Percentiles rank a stretch among this genome's conserved stretches.
Evolutionary conservation across 2,797 vertebrate genomes (phyloP).

Genomic region (Gymnodraco acuticeps): DNA sequence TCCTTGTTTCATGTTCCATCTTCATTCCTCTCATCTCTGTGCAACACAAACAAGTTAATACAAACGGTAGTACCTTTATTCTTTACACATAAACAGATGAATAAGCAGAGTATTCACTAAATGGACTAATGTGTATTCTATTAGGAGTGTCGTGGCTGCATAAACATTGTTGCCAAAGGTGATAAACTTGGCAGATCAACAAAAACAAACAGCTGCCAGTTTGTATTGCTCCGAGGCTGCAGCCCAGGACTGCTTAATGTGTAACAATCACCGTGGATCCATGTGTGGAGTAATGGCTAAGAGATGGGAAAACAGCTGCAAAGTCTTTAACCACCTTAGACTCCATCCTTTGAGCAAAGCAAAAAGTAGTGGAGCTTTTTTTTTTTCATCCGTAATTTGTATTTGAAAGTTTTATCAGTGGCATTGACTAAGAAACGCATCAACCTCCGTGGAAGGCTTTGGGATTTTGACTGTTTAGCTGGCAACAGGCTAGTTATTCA

Average conservation of each 20-base stretch:
- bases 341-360: slow-evolving; percentile 34
- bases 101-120: slow-evolving; percentile 25
- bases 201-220: slow-evolving; percentile 57
- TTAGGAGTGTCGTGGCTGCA: slow-evolving; percentile 36
- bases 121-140: slow-evolving; percentile 40
- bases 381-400: slow-evolving; percentile 45
- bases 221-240: slow-evolving; percentile 40
- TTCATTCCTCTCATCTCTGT: slow-evolving; percentile 36
- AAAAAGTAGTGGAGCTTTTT: slow-evolving; percentile 27
- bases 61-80: slow-evolving; percentile 18
- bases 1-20: slow-evolving; percentile 9
- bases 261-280: slow-evolving; percentile 39
- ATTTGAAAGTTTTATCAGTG: slow-evolving; percentile 61
- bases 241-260: slow-evolving; percentile 40
- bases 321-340: slow-evolving; percentile 49
- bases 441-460: slow-evolving; percentile 66
- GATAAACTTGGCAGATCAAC: slow-evolving; percentile 54
- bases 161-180: slow-evolving; percentile 51
- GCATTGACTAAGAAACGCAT: slow-evolving; percentile 61
- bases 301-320: slow-evolving; percentile 49
- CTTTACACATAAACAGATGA: slow-evolving; percentile 36
- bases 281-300: slow-evolving; percentile 34
- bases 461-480: slow-evolving; percentile 70
- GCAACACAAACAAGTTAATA: slow-evolving; percentile 27
- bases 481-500: slow-evolving; percentile 65